Conservation (phyloP, 1,140 invertebrate species). For the Dreissena rostriformis region DNA sequence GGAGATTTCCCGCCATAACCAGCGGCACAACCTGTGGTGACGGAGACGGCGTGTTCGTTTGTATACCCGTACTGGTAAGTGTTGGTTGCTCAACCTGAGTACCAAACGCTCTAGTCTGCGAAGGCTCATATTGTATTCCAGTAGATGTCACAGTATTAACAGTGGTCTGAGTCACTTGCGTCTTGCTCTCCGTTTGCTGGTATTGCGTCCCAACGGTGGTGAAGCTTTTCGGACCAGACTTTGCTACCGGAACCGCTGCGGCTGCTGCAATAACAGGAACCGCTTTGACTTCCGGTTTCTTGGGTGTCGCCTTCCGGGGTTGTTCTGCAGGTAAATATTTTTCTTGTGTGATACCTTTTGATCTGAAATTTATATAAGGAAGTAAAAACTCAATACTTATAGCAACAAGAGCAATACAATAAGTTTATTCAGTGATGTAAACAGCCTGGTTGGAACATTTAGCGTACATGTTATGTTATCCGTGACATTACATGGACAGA, state of each 20-base stretch:
- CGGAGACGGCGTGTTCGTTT: not conserved
- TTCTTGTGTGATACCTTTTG: not conserved
- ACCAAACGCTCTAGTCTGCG: not conserved
- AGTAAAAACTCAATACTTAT: not conserved
- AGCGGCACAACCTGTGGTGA: not conserved
- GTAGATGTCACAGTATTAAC: not conserved
- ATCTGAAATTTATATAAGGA: not conserved
- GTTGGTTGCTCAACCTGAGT: not conserved
- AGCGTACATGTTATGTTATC: not conserved
- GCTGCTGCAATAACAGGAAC: not conserved
- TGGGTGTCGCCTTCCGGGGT: not conserved
- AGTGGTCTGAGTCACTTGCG: not conserved
- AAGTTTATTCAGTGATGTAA: not conserved
- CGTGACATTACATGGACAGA: not conserved
- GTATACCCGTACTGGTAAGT: not conserved
- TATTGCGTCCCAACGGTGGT: not conserved
- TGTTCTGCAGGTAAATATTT: not conserved
- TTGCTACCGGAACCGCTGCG: not conserved
- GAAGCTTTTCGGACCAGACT: not conserved
- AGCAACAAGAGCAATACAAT: not conserved
- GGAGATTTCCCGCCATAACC: not conserved
- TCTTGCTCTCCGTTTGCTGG: not conserved
- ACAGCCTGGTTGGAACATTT: not conserved
- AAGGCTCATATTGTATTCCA: not conserved
- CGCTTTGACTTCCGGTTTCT: not conserved